These are phyloP conservation scores for Drosophila colorata DNA, from an alignment of 2,888 invertebrate species.

Conservation along the genomic window DNA sequence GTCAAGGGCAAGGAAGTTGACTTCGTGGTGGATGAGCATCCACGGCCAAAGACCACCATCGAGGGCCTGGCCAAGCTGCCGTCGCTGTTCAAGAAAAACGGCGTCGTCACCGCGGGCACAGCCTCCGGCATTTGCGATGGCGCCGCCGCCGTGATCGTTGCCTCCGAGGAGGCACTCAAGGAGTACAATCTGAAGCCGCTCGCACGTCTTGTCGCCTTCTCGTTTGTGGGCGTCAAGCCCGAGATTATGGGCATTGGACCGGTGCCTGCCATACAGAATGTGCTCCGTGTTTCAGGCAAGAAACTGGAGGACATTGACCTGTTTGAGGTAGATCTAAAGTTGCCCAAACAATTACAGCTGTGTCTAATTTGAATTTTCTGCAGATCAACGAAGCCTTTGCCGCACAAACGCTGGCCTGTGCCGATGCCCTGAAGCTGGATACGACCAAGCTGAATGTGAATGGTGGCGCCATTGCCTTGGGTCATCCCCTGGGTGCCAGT, in stretches of 20 bases:
- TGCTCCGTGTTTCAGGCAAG: slow-evolving; percentile 92
- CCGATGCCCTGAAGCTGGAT: slow-evolving; percentile 94
- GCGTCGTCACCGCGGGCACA: slow-evolving; percentile 96
- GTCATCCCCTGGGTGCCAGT: slow-evolving; percentile 98
- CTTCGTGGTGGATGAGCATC: slow-evolving; percentile 92
- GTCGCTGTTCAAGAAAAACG: slow-evolving; percentile 96
- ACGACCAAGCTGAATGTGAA: slow-evolving; percentile 95
- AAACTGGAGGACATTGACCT: slow-evolving; percentile 95
- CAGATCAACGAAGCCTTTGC: slow-evolving; percentile 99
- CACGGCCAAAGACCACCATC: slow-evolving; percentile 92
- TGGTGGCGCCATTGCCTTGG: slow-evolving; percentile 98
- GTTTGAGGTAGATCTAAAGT: slow-evolving; percentile 89
- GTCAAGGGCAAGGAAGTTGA: slow-evolving; percentile 93
- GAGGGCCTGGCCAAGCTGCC: slow-evolving; percentile 94
- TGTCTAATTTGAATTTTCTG: neutral
- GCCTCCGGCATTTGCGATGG: slow-evolving; percentile 99
- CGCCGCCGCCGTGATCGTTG: slow-evolving; percentile 96
- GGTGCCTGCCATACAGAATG: slow-evolving; percentile 95
- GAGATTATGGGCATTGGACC: slow-evolving; percentile 99
- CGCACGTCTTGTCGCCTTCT: slow-evolving; percentile 95
- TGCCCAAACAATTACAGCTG: neutral
- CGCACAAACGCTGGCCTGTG: slow-evolving; percentile 96
- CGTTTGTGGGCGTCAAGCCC: slow-evolving; percentile 98
- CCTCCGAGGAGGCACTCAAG: slow-evolving; percentile 95
- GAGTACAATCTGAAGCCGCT: slow-evolving; percentile 93